These are phyloP conservation scores for Apamea sordens DNA, from an alignment of 2,888 invertebrate species.

Conservation along the genomic window DNA sequence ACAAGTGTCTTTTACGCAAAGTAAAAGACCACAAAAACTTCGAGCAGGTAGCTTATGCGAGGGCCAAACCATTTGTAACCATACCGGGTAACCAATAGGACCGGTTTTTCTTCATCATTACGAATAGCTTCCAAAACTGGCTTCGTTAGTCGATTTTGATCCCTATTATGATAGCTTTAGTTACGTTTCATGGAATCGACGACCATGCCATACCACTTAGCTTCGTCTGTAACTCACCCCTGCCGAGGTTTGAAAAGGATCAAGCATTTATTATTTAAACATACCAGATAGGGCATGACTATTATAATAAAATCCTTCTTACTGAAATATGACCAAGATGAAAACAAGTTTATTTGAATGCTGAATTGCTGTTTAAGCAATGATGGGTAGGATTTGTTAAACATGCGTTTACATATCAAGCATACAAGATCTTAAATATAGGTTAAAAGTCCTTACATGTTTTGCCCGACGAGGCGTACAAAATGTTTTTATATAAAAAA, in stretches of 20 bases:
- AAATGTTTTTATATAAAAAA: too few species aligned
- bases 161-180: slow-evolving; percentile 71
- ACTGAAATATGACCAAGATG: slow-evolving; percentile 27
- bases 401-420: too few species aligned
- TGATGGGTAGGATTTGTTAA: slow-evolving; percentile 9
- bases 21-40: slow-evolving; percentile 86
- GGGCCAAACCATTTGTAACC: slow-evolving; percentile 82
- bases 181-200: slow-evolving; percentile 64
- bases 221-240: slow-evolving; percentile 82
- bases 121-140: slow-evolving; percentile 72
- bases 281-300: slow-evolving; percentile 55
- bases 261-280: slow-evolving; percentile 70
- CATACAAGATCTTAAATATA: too few species aligned
- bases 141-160: slow-evolving; percentile 76
- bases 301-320: slow-evolving; percentile 48
- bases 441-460: too few species aligned
- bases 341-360: slow-evolving; percentile 36
- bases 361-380: slow-evolving; percentile 5
- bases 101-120: slow-evolving; percentile 80
- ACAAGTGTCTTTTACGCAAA: slow-evolving; percentile 88
- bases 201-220: slow-evolving; percentile 70
- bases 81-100: slow-evolving; percentile 80
- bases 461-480: too few species aligned
- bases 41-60: slow-evolving; percentile 84
- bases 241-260: slow-evolving; percentile 85